Conservation (phyloP, 2,888 invertebrate genomes). For the Amphipoea lucens region DNA sequence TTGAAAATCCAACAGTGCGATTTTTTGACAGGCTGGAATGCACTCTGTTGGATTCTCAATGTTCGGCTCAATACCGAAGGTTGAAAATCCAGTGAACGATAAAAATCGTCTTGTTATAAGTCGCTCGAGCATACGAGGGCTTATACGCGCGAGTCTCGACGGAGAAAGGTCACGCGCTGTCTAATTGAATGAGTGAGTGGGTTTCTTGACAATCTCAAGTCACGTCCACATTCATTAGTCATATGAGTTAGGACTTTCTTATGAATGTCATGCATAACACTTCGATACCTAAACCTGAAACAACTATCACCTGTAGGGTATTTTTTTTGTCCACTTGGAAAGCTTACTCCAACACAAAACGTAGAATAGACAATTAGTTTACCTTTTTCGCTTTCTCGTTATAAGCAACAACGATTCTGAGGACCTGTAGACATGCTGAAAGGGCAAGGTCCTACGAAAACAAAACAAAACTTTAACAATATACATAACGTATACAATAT, state of each 20-base stretch:
- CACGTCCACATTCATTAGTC: slow-evolving; percentile 34
- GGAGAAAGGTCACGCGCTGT: slow-evolving; percentile 28
- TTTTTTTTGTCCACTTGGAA: background rate
- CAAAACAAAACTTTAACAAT: background rate
- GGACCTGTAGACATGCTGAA: background rate
- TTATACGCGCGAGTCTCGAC: background rate
- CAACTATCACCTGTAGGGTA: background rate
- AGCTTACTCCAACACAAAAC: background rate
- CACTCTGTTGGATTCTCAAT: background rate
- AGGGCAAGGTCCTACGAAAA: background rate
- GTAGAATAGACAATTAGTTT: background rate
- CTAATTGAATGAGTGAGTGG: slow-evolving; percentile 38
- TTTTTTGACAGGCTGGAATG: background rate
- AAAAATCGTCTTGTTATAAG: background rate
- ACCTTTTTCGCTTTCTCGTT: background rate
- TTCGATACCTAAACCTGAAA: background rate
- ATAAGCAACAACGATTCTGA: too few species aligned
- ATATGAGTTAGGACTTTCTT: background rate
- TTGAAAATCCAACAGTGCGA: background rate
- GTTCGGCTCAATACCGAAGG: background rate
- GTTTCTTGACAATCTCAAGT: slow-evolving; percentile 6
- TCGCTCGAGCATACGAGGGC: background rate
- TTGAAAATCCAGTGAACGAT: background rate
- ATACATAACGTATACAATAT: too few species aligned
- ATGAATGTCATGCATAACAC: background rate